Base-by-base conservation (phyloP, 1,140 invertebrate species). In the Hetaerina americana region DNA sequence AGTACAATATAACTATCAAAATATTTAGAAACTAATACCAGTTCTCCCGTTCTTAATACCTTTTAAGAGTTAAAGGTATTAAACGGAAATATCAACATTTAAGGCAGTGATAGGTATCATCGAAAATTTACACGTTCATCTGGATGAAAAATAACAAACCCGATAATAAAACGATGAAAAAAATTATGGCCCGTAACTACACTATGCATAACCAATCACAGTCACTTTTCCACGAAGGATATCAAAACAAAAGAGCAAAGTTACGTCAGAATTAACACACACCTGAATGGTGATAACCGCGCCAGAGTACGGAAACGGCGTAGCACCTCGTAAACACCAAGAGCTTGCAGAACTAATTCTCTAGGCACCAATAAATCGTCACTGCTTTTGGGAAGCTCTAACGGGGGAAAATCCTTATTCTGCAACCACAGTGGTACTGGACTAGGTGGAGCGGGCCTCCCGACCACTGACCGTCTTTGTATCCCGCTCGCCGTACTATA, bases 261-360 rank as follows among this genome's bases (percentile, higher is more conserved):
- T 57, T 57, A 57, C 40, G 40, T 18, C 15, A 57, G 22, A 57
- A 57, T 57, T 57, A 57, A 57, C 40, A n/a, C n/a, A n/a, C 40
- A 57, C 40, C 40, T 57, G 40, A 57, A 57, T 67, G 94, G 95
- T 18, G 95, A 96, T 5, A 99, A 82, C 71, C 96, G 85, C 6
- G 98, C 89, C 74, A 96, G 85, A 76, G 91, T 91, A 75, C 92
- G 86, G 81, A 97, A 98, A 78, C 95, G 92, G 75, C 95, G 85
- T 28, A 98, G 81, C 22, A 97, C 92, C 87, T 99, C 97, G 83
- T 98, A 98, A 72, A 98, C 88, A 74, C 90, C 89, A 25, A 95
- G 81, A 25, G 89, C 88, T 78, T 89, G 85, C 85, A 98, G 87
- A 15, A 95, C 85, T 77, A 90, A 81, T 75, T 91, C 88, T 76